Evolutionary conservation across 1,140 invertebrate species (phyloP).

Genomic region (Bursaphelenchus mucronatus): DNA sequence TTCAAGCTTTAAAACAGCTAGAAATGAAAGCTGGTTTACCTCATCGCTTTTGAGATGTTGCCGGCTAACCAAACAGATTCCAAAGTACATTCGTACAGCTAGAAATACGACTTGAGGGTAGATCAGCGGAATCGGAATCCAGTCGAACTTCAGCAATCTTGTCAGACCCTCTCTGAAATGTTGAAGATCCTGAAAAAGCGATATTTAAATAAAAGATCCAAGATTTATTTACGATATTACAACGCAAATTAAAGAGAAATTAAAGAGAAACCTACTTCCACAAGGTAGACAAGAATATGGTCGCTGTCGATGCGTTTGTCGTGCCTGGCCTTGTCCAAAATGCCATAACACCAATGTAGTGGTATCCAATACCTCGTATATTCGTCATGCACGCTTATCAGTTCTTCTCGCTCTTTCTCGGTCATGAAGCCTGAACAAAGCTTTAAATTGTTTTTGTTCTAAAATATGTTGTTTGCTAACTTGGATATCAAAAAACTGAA

Average conservation of each 20-base stretch:
- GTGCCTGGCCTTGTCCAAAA: too few relatives aligned
- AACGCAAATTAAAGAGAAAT: too few relatives aligned
- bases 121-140: slow-evolving; percentile 26
- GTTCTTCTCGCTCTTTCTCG: too few relatives aligned
- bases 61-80: slow-evolving; percentile 32
- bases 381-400: too few relatives aligned
- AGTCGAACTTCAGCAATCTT: background rate
- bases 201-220: slow-evolving; percentile 7
- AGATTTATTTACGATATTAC: background rate
- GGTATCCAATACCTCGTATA: too few relatives aligned
- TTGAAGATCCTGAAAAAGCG: slow-evolving; percentile 18
- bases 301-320: too few relatives aligned
- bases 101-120: slow-evolving; percentile 49
- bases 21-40: background rate
- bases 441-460: background rate
- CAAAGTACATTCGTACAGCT: slow-evolving; percentile 45
- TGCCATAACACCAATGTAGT: too few relatives aligned
- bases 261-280: too few relatives aligned
- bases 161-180: slow-evolving; percentile 22
- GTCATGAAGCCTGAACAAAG: too few relatives aligned
- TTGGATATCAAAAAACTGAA: too few relatives aligned
- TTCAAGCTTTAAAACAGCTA: background rate
- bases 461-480: too few relatives aligned
- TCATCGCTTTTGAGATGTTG: slow-evolving; percentile 28
- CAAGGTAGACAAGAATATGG: too few relatives aligned